Evolutionary conservation across 2,797 vertebrate species (phyloP).

Genomic region (Cossypha caffra): DNA sequence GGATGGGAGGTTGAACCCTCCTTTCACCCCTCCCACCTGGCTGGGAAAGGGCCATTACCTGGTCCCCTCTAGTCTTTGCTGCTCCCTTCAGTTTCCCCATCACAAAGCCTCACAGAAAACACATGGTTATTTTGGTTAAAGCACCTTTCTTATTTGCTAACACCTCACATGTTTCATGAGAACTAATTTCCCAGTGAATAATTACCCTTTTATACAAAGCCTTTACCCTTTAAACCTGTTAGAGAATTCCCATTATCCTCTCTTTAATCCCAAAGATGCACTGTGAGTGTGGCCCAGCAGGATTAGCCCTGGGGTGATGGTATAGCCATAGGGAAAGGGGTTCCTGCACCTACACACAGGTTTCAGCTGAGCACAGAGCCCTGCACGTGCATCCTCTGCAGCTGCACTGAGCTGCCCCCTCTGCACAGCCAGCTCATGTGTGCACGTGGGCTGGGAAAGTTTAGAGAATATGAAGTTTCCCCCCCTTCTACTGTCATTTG

Average conservation of each 20-base stretch:
- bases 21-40: not conserved
- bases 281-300: rapidly evolving
- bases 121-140: not conserved
- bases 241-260: not conserved
- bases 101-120: not conserved
- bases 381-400: not conserved
- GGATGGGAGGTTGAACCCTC: not conserved
- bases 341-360: not conserved
- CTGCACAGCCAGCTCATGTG: rapidly evolving
- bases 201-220: not conserved
- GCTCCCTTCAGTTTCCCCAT: not conserved
- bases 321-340: not conserved
- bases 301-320: not conserved
- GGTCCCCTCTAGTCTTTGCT: rapidly evolving
- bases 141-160: not conserved
- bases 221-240: not conserved
- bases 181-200: not conserved
- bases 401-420: not conserved
- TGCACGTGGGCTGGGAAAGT: rapidly evolving
- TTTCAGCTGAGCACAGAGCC: not conserved
- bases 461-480: not conserved
- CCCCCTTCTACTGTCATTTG: not conserved
- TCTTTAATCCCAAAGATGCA: not conserved
- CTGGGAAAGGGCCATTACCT: not conserved
- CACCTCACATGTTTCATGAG: not conserved